Evolutionary conservation across 64 coral and sea anemone genomes (phyloP).

Genomic region (Porites lutea): DNA sequence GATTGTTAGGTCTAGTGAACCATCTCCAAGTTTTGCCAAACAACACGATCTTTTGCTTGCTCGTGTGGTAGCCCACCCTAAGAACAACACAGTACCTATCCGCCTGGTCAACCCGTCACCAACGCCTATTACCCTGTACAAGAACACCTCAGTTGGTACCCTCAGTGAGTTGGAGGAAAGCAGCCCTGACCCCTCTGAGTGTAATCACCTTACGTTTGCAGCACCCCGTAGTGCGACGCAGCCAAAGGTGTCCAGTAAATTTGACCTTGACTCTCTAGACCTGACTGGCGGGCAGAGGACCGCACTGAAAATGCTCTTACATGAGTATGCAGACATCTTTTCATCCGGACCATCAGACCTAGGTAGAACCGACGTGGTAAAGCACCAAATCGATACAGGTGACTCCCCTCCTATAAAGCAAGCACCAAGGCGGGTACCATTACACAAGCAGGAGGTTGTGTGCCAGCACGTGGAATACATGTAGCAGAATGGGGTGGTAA

Average conservation of each 20-base stretch:
- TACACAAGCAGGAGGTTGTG: not conserved
- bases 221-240: not conserved
- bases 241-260: not conserved
- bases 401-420: slow-evolving; percentile 23
- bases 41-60: too few species aligned
- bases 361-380: slow-evolving; percentile 25
- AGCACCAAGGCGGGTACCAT: slow-evolving; percentile 7
- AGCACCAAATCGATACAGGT: slow-evolving; percentile 55
- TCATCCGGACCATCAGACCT: slow-evolving; percentile 4
- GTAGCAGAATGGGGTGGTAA: not conserved
- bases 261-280: not conserved
- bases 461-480: slow-evolving; percentile 5
- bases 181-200: not conserved
- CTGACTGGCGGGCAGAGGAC: not conserved
- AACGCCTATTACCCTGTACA: not conserved
- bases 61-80: not conserved
- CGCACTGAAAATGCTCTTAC: not conserved
- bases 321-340: not conserved
- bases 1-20: too few species aligned
- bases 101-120: not conserved
- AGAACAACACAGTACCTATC: not conserved
- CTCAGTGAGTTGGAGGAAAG: not conserved
- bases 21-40: too few species aligned
- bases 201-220: not conserved
- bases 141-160: slow-evolving; percentile 10